A percentile compares a stretch with the other conserved stretches of the same genome.
Conservation (phyloP, 1,140 invertebrate genomes). For the Planococcus citri region DNA sequence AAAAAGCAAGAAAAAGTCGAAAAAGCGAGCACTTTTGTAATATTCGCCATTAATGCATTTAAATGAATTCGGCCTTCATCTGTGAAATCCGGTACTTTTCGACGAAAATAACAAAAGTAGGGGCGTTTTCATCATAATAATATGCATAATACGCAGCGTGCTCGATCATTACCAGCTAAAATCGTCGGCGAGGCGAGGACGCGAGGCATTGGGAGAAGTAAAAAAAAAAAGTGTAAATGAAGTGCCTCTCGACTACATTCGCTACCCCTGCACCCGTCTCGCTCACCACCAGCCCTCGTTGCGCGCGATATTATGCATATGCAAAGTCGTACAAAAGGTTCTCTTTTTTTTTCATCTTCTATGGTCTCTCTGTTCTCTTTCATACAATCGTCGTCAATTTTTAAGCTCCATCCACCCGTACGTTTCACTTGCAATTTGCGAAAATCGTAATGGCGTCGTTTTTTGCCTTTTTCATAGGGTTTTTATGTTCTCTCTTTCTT, state of each 20-base stretch:
- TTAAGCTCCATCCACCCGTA: conserved; percentile 16
- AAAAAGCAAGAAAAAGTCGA: background rate
- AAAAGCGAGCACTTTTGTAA: conserved; percentile 17
- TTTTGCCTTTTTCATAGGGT: background rate
- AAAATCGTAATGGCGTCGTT: conserved; percentile 17
- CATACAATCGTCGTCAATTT: conserved; percentile 19
- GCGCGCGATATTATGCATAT: conserved; percentile 14
- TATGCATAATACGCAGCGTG: conserved; percentile 12
- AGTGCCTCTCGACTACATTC: background rate
- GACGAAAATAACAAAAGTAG: conserved; percentile 14
- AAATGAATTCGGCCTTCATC: conserved; percentile 15
- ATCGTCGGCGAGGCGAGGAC: background rate
- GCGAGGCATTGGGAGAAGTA: background rate
- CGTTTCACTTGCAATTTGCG: conserved; percentile 15
- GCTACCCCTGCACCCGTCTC: background rate
- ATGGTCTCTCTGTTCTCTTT: conserved; percentile 9
- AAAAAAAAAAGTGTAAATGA: conserved; percentile 19
- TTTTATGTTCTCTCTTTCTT: background rate
- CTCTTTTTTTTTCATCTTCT: conserved; percentile 11
- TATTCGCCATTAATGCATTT: conserved; percentile 18
- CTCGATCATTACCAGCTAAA: conserved; percentile 18
- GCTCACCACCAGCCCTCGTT: too few relatives aligned
- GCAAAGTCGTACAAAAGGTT: conserved; percentile 17
- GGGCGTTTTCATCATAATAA: conserved; percentile 18
- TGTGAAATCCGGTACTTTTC: conserved; percentile 6